Evolutionary conservation across 2,797 vertebrate genomes (phyloP), one percentile per base, ranked within the genome.

Genomic region (Ceryle rudis): DNA sequence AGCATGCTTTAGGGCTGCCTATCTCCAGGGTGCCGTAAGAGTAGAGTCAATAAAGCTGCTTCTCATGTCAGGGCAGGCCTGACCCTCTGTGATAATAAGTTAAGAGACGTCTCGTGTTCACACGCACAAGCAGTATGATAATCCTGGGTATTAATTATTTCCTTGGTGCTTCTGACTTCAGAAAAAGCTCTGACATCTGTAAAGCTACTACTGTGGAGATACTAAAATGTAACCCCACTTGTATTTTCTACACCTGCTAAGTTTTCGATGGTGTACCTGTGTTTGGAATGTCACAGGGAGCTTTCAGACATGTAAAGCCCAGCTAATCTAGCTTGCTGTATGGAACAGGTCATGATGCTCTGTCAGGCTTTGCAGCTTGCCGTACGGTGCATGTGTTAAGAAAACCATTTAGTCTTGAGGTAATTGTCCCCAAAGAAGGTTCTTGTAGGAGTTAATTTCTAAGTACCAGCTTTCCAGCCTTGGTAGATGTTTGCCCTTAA

Each of bases 141-240:
- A 41, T 80, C 35, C 47, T 11, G 10, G 6, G 11, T 55, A 23
- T 55, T 92, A 60, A 81, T 29, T 2, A 18, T 61, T 42, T 79
- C 29, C 18, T n/a, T 70, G 65, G 25, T 52, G 37, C 35, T 51
- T 69, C 14, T 52, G 28, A 44, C 22, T 60, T 88, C 1, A 73
- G 52, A 49, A 82, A 49, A 52, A 29, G 26, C 51, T 28, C 49
- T 26, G 49, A 49, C 49, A 49, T 49, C 13, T 52, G 26, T 52
- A 52, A 52, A 52, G 51, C 26, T 52, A 67, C 17, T 35, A 86
- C 41, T 69, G n/a, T 58, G 58, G 25, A 46, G 39, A 14, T 60
- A 49, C 4, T 60, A 11, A 78, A 60, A 57, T 52, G 10, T 2
- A 67, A 37, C 28, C 1, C 0, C 11, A 5, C 7, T 51, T 0